Percentiles rank a stretch among this genome's conserved stretches.
Conservation (phyloP, 2,888 invertebrate species). For the Sarcophaga carnaria region DNA sequence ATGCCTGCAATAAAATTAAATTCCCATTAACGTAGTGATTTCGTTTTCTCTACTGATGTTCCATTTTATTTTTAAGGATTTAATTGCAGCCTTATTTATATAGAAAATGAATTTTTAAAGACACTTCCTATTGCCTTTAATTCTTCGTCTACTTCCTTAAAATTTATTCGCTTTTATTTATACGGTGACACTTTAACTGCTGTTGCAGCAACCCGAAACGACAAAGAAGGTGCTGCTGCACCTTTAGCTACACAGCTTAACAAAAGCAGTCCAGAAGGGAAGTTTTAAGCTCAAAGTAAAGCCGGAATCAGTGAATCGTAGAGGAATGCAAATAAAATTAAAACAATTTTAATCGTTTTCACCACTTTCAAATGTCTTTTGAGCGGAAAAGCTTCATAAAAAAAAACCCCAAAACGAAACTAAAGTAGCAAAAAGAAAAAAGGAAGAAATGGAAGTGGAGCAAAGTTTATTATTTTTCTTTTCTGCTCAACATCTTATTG, state of each 20-base stretch:
- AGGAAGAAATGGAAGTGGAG: not conserved
- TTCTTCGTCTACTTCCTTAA: too few relatives aligned
- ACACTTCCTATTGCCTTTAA: constrained; percentile 16
- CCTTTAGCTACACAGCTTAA: constrained; percentile 14
- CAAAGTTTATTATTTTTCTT: constrained; percentile 2
- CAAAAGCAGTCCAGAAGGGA: not conserved
- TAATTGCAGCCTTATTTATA: constrained; percentile 54
- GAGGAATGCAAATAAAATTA: constrained; percentile 58
- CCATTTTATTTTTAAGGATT: constrained; percentile 20
- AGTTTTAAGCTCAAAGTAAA: constrained; percentile 4
- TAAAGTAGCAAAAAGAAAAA: constrained; percentile 12
- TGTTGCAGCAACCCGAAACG: too few relatives aligned
- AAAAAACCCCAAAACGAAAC: not conserved
- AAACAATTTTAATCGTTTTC: constrained; percentile 63
- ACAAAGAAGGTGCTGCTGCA: too few relatives aligned
- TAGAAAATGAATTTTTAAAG: constrained; percentile 44
- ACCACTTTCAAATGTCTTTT: constrained; percentile 50
- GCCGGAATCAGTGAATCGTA: constrained; percentile 13
- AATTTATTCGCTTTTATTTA: constrained; percentile 43
- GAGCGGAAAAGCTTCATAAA: constrained; percentile 20
- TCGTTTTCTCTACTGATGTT: not conserved
- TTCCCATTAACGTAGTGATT: constrained; percentile 43
- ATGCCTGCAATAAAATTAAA: constrained; percentile 40
- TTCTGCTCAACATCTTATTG: not conserved
- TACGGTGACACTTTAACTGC: constrained; percentile 19